These are phyloP conservation scores for Philotrypesis tridentata DNA, from an alignment of 1,140 invertebrate genomes.

Conservation along the genomic window DNA sequence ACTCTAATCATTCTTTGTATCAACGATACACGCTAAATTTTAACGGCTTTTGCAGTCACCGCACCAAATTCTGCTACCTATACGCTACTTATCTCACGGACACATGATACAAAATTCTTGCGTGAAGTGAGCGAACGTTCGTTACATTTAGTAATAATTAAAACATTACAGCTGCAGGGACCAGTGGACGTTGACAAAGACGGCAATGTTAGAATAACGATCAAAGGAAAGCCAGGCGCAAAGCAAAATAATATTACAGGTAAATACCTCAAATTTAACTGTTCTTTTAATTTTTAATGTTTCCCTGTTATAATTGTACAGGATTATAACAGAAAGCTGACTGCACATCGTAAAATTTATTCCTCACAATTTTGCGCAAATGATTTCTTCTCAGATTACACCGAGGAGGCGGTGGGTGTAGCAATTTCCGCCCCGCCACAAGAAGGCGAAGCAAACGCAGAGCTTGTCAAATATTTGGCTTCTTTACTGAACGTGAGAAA, in stretches of 20 bases:
- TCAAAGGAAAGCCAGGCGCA: conserved; percentile 85
- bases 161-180: conserved; percentile 50
- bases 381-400: conserved; percentile 65
- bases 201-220: conserved; percentile 79
- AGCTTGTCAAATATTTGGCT: conserved; percentile 83
- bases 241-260: conserved; percentile 83
- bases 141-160: background rate
- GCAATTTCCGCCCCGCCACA: conserved; percentile 85
- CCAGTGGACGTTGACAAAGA: conserved; percentile 76
- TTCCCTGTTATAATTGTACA: no score
- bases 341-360: background rate
- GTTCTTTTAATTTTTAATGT: no score
- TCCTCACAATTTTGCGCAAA: background rate
- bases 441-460: conserved; percentile 86
- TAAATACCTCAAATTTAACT: no score
- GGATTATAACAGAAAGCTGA: no score
- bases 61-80: no score
- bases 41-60: no score
- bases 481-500: conserved; percentile 80
- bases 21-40: no score
- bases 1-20: no score
- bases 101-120: no score
- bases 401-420: conserved; percentile 76
- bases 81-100: no score
- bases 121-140: no score